Evolutionary conservation across 2,888 invertebrate genomes (phyloP), one percentile per base, ranked within the genome.

Genomic region (Hemistola chrysoprasaria): DNA sequence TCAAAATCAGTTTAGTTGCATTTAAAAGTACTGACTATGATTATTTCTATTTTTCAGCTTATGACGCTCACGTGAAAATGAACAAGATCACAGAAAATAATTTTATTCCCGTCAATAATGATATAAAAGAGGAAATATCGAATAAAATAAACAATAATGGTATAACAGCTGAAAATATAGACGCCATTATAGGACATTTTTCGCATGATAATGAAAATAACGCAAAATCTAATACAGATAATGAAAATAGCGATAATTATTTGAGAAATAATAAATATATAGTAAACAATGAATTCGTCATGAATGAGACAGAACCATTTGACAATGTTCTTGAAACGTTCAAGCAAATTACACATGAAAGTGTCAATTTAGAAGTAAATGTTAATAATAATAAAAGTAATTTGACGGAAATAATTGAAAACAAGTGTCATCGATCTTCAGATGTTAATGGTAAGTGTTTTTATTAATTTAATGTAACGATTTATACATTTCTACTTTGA

Each of bases 1-100:
- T n/a, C n/a, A n/a, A n/a, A n/a, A n/a, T n/a, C n/a, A n/a, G n/a
- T n/a, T n/a, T n/a, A n/a, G n/a, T n/a, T n/a, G n/a, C n/a, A n/a
- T n/a, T n/a, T n/a, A n/a, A n/a, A n/a, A n/a, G n/a, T n/a, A n/a
- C n/a, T n/a, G n/a, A n/a, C n/a, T n/a, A n/a, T n/a, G n/a, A n/a
- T n/a, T n/a, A 16, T 16, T 28, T 46, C 47, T 49, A 32, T 23
- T 37, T 78, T 77, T 35, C 74, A 83, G 86, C 83, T 2, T 84
- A 77, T 29, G 83, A 84, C 54, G 79, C 81, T 0, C 61, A 78
- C 47, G 51, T 70, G 21, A 74, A 71, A 65, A 42, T 61, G 1
- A 59, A 62, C 21, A 56, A 44, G 8, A 44, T 26, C 46, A 50
- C 33, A 25, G 24, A 37, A 48, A 28, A 22, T 5, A 25, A 48